Conservation (phyloP, 2,888 invertebrate species). For the Eupsilia transversa region DNA sequence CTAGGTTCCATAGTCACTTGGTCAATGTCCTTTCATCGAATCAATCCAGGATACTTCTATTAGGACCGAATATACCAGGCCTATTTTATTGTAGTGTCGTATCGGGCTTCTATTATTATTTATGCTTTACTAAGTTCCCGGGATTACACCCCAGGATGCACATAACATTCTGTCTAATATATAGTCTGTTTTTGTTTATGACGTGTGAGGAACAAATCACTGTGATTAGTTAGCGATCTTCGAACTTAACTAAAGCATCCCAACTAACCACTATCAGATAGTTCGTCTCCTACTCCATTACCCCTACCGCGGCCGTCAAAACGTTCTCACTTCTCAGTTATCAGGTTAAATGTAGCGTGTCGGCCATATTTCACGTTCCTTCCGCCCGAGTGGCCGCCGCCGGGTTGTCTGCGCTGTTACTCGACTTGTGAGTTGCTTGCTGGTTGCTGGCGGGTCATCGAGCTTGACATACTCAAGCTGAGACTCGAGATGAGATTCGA, state of each 20-base stretch:
- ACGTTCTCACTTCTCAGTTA: constrained; percentile 69
- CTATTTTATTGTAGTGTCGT: too few relatives aligned
- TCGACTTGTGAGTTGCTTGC: constrained; percentile 56
- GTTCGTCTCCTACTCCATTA: constrained; percentile 44
- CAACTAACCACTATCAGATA: constrained; percentile 25
- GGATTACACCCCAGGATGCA: neutral
- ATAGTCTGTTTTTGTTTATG: neutral
- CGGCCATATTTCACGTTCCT: constrained; percentile 72
- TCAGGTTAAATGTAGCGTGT: constrained; percentile 71
- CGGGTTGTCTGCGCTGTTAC: constrained; percentile 68
- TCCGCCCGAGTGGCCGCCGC: constrained; percentile 69
- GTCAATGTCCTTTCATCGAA: too few relatives aligned
- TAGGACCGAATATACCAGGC: too few relatives aligned
- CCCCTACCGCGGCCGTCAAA: constrained; percentile 65
- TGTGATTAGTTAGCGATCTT: neutral
- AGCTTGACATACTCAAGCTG: constrained; percentile 46
- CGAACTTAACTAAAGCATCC: constrained; percentile 4
- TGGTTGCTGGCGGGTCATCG: constrained; percentile 46
- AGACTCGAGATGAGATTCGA: constrained; percentile 39
- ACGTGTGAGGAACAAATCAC: neutral
- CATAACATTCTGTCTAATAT: neutral
- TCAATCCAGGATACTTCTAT: too few relatives aligned
- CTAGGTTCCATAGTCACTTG: too few relatives aligned
- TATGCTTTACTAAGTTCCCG: neutral
- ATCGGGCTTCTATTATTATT: too few relatives aligned